These are phyloP conservation scores for Lepidocolaptes lacrymiger DNA, from an alignment of 2,797 vertebrate genomes.

Conservation along the genomic window DNA sequence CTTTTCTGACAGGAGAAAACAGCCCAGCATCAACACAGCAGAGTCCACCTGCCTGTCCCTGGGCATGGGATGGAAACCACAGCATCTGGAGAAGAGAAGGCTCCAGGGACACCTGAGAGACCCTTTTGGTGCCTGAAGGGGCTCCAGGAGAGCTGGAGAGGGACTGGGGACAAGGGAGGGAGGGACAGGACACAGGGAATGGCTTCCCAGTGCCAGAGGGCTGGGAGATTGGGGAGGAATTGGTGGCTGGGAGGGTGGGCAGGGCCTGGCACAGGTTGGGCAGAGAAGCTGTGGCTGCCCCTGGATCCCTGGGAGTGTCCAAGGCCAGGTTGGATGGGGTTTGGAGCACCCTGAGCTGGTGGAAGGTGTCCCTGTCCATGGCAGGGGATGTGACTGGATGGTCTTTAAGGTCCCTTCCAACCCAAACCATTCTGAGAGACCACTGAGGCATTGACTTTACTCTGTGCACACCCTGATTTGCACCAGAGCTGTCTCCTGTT, in stretches of 20 bases:
- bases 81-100: neutral
- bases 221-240: too few relatives aligned
- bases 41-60: fast-evolving
- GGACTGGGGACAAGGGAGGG: neutral
- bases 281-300: too few relatives aligned
- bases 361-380: neutral
- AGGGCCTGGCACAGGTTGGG: too few relatives aligned
- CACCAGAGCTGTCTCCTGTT: neutral
- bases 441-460: neutral
- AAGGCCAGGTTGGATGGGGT: fast-evolving
- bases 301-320: neutral
- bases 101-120: neutral
- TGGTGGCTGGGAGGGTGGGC: too few relatives aligned
- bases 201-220: neutral
- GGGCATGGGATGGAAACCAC: fast-evolving
- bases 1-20: neutral
- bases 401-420: neutral
- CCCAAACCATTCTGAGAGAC: neutral
- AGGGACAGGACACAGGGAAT: too few relatives aligned
- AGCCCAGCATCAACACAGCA: neutral
- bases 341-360: fast-evolving
- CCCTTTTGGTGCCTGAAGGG: neutral
- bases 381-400: fast-evolving
- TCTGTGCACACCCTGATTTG: neutral
- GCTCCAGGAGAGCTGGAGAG: neutral